Percentiles rank a stretch among this genome's conserved stretches.
Conservation (phyloP, 2,113 vertebrate genomes). For the Coturnix japonica region DNA sequence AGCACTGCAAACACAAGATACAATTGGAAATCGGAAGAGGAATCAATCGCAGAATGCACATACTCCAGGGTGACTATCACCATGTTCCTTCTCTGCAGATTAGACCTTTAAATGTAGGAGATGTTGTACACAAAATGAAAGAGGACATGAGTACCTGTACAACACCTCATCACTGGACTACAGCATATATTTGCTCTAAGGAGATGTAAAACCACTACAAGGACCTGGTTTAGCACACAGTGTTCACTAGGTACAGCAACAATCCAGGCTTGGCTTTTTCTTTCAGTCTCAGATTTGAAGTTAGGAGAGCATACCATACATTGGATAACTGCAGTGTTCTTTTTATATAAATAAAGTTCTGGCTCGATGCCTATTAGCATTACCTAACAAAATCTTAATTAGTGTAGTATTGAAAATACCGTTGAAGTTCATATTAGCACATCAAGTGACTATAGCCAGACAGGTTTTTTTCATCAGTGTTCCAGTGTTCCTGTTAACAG, state of each 20-base stretch:
- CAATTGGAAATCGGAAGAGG: no score
- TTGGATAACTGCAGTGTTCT: background rate
- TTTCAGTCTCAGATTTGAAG: background rate
- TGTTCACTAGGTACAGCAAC: background rate
- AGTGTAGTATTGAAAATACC: background rate
- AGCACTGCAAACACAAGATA: background rate
- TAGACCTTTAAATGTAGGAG: background rate
- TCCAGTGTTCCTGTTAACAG: background rate
- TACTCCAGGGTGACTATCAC: background rate
- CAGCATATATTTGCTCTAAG: background rate
- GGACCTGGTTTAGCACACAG: background rate
- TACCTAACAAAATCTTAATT: constrained; percentile 37
- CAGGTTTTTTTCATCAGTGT: background rate
- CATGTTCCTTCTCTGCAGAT: background rate
- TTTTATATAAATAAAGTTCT: background rate
- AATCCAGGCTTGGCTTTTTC: background rate
- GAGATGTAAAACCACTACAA: background rate
- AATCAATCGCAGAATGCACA: background rate
- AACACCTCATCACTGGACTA: background rate
- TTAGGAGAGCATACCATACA: background rate
- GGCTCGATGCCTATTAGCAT: background rate
- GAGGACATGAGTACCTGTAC: background rate
- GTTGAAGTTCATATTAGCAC: background rate
- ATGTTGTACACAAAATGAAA: background rate
- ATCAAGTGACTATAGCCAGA: background rate